A percentile compares a stretch with the other conserved stretches of the same genome.
These are phyloP conservation scores for Eulemur albifrons DNA, from an alignment of 2,797 vertebrate genomes.

Conservation along the genomic window DNA sequence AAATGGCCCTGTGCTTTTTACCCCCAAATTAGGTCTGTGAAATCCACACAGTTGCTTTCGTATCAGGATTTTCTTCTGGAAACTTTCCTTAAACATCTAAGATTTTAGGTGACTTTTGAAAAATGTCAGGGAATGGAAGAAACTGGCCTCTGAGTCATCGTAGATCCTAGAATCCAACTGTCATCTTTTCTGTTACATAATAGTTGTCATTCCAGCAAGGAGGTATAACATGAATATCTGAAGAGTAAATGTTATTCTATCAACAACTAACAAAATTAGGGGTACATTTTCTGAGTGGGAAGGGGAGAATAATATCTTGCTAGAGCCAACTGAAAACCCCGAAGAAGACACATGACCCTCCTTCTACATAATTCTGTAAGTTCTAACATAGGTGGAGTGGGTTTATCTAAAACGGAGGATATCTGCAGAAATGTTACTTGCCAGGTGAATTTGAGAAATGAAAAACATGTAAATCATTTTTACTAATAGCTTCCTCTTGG, in stretches of 20 bases:
- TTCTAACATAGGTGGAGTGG: neutral
- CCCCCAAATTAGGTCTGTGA: neutral
- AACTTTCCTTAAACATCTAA: neutral
- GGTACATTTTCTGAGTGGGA: neutral
- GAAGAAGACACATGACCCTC: neutral
- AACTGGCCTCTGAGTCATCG: neutral
- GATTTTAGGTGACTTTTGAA: neutral
- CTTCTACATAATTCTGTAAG: neutral
- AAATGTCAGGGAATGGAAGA: neutral
- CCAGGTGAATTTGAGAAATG: neutral
- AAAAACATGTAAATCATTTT: neutral
- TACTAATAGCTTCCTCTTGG: neutral
- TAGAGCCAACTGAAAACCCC: neutral
- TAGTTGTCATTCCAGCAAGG: neutral
- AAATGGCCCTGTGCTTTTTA: neutral
- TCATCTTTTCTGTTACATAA: neutral
- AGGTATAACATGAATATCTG: neutral
- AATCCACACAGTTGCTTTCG: neutral
- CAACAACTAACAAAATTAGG: neutral
- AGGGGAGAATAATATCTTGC: neutral
- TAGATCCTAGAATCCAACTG: neutral
- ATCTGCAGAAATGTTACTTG: neutral
- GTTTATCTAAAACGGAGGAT: neutral
- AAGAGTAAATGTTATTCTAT: neutral
- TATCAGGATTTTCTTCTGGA: neutral